Evolutionary conservation across 1,140 invertebrate genomes (phyloP).

Genomic region (Gonatopus flavifemur): DNA sequence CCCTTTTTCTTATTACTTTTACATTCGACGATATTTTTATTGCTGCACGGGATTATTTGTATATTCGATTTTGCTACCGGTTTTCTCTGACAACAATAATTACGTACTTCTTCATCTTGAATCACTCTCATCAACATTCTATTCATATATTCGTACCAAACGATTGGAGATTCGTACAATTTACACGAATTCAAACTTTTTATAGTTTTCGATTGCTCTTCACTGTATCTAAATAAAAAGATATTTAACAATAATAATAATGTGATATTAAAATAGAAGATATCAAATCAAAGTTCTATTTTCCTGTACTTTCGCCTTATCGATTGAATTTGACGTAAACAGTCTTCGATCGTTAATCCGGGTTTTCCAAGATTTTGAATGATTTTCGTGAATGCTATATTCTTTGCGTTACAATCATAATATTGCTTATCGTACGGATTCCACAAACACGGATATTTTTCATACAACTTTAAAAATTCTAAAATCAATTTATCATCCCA

Average conservation of each 20-base stretch:
- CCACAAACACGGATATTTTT: constrained; percentile 42
- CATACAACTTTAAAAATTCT: constrained; percentile 34
- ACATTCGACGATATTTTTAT: no score
- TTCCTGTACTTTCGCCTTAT: constrained; percentile 41
- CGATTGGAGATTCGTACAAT: constrained; percentile 23
- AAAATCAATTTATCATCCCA: constrained; percentile 34
- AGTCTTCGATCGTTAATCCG: constrained; percentile 28
- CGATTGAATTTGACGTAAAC: constrained; percentile 30
- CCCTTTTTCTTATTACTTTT: no score
- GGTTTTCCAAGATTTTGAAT: constrained; percentile 26
- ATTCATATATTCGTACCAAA: constrained; percentile 35
- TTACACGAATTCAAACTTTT: constrained; percentile 21
- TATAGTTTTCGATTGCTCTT: constrained; percentile 32
- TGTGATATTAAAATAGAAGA: no score
- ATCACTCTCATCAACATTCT: constrained; percentile 36
- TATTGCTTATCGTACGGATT: constrained; percentile 36
- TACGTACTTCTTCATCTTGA: constrained; percentile 9
- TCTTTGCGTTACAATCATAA: constrained; percentile 27
- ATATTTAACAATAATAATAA: no score
- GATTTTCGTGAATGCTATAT: constrained; percentile 29
- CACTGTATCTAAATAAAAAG: constrained; percentile 34
- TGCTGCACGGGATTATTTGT: no score
- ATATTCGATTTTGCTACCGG: constrained; percentile 1
- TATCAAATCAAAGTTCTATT: no score
- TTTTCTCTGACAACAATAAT: no score